phyloP scores from a whole-genome alignment of 2,888 invertebrate genomes.

The Dilophus febrilis region DNA sequence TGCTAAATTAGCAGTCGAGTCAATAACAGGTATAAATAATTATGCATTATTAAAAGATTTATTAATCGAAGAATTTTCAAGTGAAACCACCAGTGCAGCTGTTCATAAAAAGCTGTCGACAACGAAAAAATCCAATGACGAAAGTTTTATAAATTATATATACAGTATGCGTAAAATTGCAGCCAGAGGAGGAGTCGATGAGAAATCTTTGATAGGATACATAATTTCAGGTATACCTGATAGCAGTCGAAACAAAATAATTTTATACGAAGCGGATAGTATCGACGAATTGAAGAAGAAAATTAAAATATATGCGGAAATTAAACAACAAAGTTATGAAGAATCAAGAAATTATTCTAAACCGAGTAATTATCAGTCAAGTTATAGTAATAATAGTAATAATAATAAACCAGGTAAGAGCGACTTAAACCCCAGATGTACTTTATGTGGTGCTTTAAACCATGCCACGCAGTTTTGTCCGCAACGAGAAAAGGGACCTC shows the following conservation, averaged over 20 bases:
- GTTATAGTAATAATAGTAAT: no score
- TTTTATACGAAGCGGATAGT: background rate
- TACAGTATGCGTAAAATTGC: slow-evolving; percentile 8
- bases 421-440: background rate
- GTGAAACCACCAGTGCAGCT: slow-evolving; percentile 3
- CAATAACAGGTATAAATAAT: background rate
- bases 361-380: background rate
- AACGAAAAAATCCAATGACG: slow-evolving; percentile 4
- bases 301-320: background rate
- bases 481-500: slow-evolving; percentile 5
- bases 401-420: no score
- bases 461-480: slow-evolving; percentile 3
- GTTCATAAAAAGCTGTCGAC: slow-evolving; percentile 5
- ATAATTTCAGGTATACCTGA: slow-evolving; percentile 6
- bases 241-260: slow-evolving; percentile 7
- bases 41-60: slow-evolving; percentile 4
- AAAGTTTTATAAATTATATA: slow-evolving; percentile 6
- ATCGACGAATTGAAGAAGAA: background rate
- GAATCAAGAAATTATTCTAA: no score
- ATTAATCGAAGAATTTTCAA: slow-evolving; percentile 4
- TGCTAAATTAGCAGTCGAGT: slow-evolving; percentile 5
- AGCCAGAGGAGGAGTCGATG: slow-evolving; percentile 7
- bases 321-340: background rate
- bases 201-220: slow-evolving; percentile 7
- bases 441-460: slow-evolving; percentile 6